Evolutionary conservation across 2,888 invertebrate genomes (phyloP), one percentile per base, ranked within the genome.

Genomic region (Adelognathus sp.): DNA sequence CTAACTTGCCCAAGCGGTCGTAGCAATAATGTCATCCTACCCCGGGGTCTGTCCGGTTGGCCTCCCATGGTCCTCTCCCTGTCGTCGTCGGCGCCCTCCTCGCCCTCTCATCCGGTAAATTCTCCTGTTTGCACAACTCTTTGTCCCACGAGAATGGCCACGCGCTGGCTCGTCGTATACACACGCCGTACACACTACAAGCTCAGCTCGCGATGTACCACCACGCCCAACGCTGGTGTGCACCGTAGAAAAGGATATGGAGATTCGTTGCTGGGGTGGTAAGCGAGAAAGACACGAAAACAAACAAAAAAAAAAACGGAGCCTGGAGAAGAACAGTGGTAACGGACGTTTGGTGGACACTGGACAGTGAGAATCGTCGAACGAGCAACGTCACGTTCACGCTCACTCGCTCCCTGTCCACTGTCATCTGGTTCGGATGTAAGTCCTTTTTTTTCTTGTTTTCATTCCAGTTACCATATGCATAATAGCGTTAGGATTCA

Each of bases 401-500:
- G 84, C 81, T 29, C 56, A 58, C 56, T 44, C 50, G 31, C 36
- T 56, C 63, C 18, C 69, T 33, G n/a, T 50, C 58, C 36, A 31
- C 36, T 58, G 39, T 18, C 67, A 81, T 76, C 76, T 72, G 81
- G 82, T 74, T 80, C 82, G 75, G 85, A 86, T 83, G 85, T 89
- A 88, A 89, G 87, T 66, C 77, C 80, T 82, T 82, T 82, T 82
- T 85, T 87, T 87, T 85, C 82, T 82, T 82, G 81, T 85, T 87
- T 87, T 85, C 82, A 75, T 76, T 70, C 83, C 83, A 81, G 87
- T 88, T 89, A 89, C 89, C 88, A 88, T 87, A 90, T 90, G 88
- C 88, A 89, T 91, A 91, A 91, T 88, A 90, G 88, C 85, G 87
- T 91, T 91, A 91, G 91, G 89, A 89, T 91, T 91, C 91, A 91